Evolutionary conservation across 37 sponge, comb jelly and placozoan species (phyloP).

Genomic region (Sycon ciliatum): DNA sequence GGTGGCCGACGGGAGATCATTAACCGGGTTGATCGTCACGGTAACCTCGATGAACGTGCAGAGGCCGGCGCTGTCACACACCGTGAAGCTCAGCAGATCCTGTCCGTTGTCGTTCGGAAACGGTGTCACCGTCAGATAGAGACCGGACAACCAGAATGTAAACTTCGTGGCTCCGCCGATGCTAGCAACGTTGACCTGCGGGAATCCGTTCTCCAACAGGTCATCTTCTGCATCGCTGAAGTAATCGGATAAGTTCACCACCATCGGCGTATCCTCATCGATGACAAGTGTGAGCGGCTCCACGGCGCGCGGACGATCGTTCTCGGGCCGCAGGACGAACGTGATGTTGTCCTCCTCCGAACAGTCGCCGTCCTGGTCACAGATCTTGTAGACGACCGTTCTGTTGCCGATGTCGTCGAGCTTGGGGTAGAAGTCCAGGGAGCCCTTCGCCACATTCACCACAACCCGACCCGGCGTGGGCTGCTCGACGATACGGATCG

Average conservation of each 20-base stretch:
- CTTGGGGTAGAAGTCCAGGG: conserved; percentile 34
- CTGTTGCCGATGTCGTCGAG: conserved; percentile 50
- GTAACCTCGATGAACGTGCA: conserved; percentile 31
- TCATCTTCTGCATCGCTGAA: conserved; percentile 74
- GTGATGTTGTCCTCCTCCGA: conserved; percentile 35
- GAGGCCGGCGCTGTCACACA: conserved; percentile 48
- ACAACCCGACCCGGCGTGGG: conserved; percentile 37
- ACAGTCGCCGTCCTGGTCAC: conserved; percentile 58
- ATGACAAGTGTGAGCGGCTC: conserved; percentile 27
- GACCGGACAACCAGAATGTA: too few relatives aligned
- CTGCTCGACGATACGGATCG: conserved; percentile 33
- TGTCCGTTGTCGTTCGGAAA: conserved; percentile 23
- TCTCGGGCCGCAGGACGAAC: conserved; percentile 46
- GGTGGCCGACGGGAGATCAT: conserved; percentile 52
- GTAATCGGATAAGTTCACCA: conserved; percentile 35
- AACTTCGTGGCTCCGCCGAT: too few relatives aligned
- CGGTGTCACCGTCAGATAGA: conserved; percentile 28
- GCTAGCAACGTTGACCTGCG: not conserved
- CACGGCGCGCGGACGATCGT: conserved; percentile 62
- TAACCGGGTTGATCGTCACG: conserved; percentile 49
- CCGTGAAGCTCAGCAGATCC: conserved; percentile 30
- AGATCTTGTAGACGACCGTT: conserved; percentile 47
- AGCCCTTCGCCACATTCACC: conserved; percentile 33
- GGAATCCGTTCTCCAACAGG: conserved; percentile 2
- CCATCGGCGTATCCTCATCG: conserved; percentile 42